Percentiles rank a stretch among this genome's conserved stretches.
phyloP scores from a whole-genome alignment of 2,113 vertebrate genomes.

The Crotalus horridus region DNA sequence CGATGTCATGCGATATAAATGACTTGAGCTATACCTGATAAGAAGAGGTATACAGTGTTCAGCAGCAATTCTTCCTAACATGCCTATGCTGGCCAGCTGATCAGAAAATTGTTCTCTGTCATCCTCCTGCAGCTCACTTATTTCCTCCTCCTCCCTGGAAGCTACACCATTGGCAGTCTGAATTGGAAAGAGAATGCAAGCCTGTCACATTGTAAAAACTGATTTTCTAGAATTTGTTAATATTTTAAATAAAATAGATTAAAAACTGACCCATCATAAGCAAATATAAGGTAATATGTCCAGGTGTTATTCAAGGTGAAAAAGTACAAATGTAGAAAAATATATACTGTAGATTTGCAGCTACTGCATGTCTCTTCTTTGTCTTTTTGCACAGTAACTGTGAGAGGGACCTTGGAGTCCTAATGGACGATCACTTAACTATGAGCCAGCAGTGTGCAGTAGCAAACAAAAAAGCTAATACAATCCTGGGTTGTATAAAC shows the following conservation, averaged over 20 bases:
- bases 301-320: neutral
- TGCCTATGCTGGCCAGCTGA: conserved; percentile 93
- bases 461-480: no score
- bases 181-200: conserved; percentile 47
- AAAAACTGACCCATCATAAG: neutral
- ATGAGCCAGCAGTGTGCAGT: no score
- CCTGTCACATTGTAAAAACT: neutral
- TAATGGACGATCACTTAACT: no score
- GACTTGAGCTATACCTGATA: conserved; percentile 74
- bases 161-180: conserved; percentile 94
- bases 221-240: neutral
- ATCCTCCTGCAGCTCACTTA: conserved; percentile 96
- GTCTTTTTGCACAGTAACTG: neutral
- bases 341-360: neutral
- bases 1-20: rapidly evolving
- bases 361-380: neutral
- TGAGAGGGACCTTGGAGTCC: no score
- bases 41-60: conserved; percentile 97
- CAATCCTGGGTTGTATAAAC: no score
- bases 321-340: neutral
- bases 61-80: conserved; percentile 93
- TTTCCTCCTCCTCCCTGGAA: conserved; percentile 95
- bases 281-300: neutral
- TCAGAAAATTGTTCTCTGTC: conserved; percentile 97
- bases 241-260: neutral